Evolutionary conservation across 1,140 invertebrate genomes (phyloP), one percentile per base, ranked within the genome.

Genomic region (Trichogramma pretiosum): DNA sequence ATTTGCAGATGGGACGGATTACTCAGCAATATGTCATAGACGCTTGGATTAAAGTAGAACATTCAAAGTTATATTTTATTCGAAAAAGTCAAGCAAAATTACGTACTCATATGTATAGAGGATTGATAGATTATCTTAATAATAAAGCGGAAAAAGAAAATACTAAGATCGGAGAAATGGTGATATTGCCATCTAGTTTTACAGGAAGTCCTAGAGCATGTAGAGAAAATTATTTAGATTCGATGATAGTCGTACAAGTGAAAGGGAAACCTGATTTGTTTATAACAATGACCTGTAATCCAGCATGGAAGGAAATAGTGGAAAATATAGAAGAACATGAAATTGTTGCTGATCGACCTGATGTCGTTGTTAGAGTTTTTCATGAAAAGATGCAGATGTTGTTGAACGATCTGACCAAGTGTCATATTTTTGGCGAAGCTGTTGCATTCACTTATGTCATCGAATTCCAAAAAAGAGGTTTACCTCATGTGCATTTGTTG

Each of bases 261-360:
- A 8, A 16, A 4, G 14, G 22, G 16, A 39, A 39, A 22, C 14
- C 3, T 23, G 21, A 24, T 9, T 24, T 24, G 16, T 39, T 24
- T 14, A n/a, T 39, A 39, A 36, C 34, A 7, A 28, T 28, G 24
- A 28, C 16, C n/a, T 42, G 40, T 42, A 17, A 42, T 30, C 18
- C 8, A 30, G 10, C 10, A 19, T 50, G 48, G 48, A 21, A n/a
- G 16, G 40, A 49, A 41, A 65, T 54, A 59, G 62, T 33, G 48
- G 46, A 56, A 42, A 46, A 58, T 45, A 50, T 71, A 47, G 47
- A 65, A 16, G 47, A 41, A n/a, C 56, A 58, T 24, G 56, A 68
- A 64, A 46, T 50, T 56, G 44, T 59, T 41, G 7, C 46, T 50
- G 59, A 65, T 64, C 47, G 60, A 28, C 63, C 63, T 43, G 64